Percentiles rank a stretch among this genome's conserved stretches.
These are phyloP conservation scores for Stomatorhinus ivindoensis DNA, from an alignment of 2,113 vertebrate genomes.

Conservation along the genomic window DNA sequence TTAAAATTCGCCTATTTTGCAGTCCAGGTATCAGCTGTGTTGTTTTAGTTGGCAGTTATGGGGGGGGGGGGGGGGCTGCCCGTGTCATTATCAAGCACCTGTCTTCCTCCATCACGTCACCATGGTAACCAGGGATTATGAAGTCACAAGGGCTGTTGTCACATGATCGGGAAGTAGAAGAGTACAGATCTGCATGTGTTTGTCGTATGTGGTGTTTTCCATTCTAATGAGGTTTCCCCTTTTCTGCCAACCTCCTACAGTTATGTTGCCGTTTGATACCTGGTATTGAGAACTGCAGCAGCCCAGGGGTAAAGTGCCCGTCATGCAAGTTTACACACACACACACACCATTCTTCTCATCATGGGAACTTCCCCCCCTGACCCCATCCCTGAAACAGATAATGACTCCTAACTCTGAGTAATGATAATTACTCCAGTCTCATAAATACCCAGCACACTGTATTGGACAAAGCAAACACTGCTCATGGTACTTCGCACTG, in stretches of 20 bases:
- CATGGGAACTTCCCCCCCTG: not conserved
- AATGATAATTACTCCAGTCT: not conserved
- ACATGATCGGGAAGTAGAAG: not conserved
- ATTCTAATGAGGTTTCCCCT: not conserved
- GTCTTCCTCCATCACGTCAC: not conserved
- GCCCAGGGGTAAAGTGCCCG: conserved; percentile 31
- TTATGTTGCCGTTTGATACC: conserved; percentile 51
- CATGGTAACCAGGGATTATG: not conserved
- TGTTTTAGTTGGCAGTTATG: not conserved
- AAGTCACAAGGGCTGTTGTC: not conserved
- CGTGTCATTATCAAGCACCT: not conserved
- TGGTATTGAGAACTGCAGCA: conserved; percentile 22
- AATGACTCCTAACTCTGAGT: not conserved
- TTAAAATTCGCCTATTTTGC: not conserved
- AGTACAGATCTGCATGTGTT: not conserved
- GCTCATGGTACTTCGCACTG: not conserved
- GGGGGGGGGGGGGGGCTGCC: too few species aligned
- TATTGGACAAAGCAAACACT: not conserved
- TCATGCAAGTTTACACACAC: not conserved
- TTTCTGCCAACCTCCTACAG: conserved; percentile 28
- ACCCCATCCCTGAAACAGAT: not conserved
- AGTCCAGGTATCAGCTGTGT: not conserved
- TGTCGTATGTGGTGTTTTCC: not conserved
- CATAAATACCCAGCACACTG: not conserved
- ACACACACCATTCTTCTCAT: not conserved